Evolutionary conservation across 2,888 invertebrate species (phyloP).

Genomic region (Harpalus rufipes): DNA sequence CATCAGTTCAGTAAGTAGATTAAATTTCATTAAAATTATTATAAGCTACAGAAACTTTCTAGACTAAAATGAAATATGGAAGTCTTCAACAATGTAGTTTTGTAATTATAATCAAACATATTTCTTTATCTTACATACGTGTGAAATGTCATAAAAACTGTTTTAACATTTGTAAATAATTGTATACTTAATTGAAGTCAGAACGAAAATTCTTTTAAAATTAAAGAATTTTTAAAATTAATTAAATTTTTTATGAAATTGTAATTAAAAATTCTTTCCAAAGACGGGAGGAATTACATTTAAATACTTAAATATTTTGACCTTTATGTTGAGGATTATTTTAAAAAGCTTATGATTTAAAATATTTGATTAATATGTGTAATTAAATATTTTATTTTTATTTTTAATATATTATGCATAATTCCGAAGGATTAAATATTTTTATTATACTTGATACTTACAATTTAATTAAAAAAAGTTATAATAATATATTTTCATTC

Average conservation of each 20-base stretch:
- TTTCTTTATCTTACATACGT: too few relatives aligned
- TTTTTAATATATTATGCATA: too few relatives aligned
- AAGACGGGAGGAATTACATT: background rate
- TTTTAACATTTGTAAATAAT: background rate
- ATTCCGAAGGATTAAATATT: too few relatives aligned
- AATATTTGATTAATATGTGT: background rate
- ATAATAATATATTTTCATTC: too few relatives aligned
- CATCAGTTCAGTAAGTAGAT: constrained; percentile 2
- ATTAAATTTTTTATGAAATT: constrained; percentile 28
- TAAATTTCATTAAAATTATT: constrained; percentile 16
- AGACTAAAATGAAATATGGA: background rate
- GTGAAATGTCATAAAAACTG: too few relatives aligned
- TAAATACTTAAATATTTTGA: constrained; percentile 10
- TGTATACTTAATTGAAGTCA: background rate
- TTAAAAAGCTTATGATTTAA: background rate
- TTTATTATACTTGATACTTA: too few relatives aligned
- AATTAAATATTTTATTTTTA: too few relatives aligned
- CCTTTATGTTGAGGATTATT: background rate
- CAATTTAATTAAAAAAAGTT: too few relatives aligned
- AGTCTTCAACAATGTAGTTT: too few relatives aligned
- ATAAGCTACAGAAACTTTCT: background rate
- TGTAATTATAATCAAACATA: too few relatives aligned
- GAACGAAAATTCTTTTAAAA: constrained; percentile 15
- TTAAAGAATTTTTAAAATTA: constrained; percentile 33
- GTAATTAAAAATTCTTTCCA: constrained; percentile 31